Conservation (phyloP, 2,888 invertebrate genomes). For the Chloroclysta siterata region DNA sequence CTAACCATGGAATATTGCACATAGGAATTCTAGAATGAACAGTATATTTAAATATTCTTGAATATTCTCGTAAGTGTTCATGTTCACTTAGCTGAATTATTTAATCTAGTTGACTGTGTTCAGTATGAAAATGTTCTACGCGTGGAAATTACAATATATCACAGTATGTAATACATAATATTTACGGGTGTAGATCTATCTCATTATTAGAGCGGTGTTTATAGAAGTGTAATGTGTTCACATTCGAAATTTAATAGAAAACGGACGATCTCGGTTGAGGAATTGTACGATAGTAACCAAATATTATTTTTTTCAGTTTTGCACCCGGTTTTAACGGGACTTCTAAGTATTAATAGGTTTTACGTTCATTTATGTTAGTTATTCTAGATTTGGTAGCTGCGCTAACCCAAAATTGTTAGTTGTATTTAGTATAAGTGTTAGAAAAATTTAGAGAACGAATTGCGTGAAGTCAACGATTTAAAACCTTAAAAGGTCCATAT, state of each 20-base stretch:
- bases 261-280: slow-evolving; percentile 68
- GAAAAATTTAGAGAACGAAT: slow-evolving; percentile 66
- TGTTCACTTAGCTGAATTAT: slow-evolving; percentile 12
- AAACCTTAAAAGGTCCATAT: slow-evolving; percentile 84
- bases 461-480: slow-evolving; percentile 70
- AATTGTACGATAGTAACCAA: slow-evolving; percentile 71
- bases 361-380: slow-evolving; percentile 55
- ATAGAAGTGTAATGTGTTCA: slow-evolving; percentile 79
- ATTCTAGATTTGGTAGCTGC: slow-evolving; percentile 63
- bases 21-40: too few relatives aligned
- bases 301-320: slow-evolving; percentile 64
- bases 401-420: slow-evolving; percentile 67
- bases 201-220: slow-evolving; percentile 71
- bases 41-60: slow-evolving; percentile 9
- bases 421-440: slow-evolving; percentile 71
- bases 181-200: slow-evolving; percentile 82
- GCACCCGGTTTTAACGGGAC: slow-evolving; percentile 80
- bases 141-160: slow-evolving; percentile 44
- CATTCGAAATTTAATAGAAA: slow-evolving; percentile 61
- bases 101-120: slow-evolving; percentile 21
- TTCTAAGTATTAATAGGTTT: slow-evolving; percentile 81
- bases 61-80: slow-evolving; percentile 21
- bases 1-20: too few relatives aligned
- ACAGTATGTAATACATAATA: slow-evolving; percentile 71
- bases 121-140: slow-evolving; percentile 20